Conservation (phyloP, 2,113 vertebrate species). For the Suricata suricatta region DNA sequence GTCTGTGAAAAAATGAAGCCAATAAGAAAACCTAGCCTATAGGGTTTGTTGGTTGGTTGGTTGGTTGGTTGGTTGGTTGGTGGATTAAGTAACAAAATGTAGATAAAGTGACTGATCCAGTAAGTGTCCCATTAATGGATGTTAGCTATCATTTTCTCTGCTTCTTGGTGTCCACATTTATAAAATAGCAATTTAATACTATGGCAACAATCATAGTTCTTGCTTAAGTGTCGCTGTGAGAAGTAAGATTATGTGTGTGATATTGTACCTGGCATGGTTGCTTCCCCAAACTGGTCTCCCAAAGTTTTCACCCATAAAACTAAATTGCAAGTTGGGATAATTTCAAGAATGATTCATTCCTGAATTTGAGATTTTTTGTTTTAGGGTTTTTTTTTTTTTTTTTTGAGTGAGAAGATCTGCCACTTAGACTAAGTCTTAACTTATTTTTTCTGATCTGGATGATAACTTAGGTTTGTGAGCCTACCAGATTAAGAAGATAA, state of each 20-base stretch:
- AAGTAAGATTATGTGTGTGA: neutral
- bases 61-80: neutral
- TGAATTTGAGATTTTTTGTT: neutral
- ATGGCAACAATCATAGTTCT: neutral
- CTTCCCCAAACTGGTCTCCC: neutral
- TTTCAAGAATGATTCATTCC: slow-evolving; percentile 28
- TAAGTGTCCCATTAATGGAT: neutral
- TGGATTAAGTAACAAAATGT: neutral
- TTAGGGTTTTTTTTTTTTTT: neutral
- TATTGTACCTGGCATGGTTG: neutral
- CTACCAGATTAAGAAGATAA: neutral
- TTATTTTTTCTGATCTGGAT: neutral
- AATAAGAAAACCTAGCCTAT: neutral
- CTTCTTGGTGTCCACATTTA: neutral
- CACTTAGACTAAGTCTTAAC: neutral
- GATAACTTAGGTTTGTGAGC: neutral
- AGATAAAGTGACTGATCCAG: neutral
- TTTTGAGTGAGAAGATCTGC: neutral
- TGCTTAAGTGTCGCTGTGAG: neutral
- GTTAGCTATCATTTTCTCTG: neutral
- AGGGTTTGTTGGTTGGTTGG: neutral
- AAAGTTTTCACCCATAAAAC: neutral
- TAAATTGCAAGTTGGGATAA: neutral
- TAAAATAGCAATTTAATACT: neutral
- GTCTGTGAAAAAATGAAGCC: neutral